Percentiles rank a stretch among this genome's conserved stretches.
Evolutionary conservation across 2,888 invertebrate genomes (phyloP).

Genomic region (Agonopterix heracliana): DNA sequence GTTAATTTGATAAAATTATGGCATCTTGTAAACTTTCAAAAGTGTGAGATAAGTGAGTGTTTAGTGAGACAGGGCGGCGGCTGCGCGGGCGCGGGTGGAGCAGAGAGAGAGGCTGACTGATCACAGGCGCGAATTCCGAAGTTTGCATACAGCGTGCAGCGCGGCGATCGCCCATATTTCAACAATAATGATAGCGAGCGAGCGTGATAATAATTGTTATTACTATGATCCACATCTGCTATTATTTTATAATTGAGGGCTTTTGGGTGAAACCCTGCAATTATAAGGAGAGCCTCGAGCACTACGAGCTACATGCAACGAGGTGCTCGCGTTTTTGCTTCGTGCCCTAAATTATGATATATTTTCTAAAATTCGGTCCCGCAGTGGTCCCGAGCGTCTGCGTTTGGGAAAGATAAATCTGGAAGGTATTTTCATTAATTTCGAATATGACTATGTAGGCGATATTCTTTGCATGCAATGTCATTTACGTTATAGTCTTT

Average conservation of each 20-base stretch:
- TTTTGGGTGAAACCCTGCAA: constrained; percentile 75
- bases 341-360: constrained; percentile 63
- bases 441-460: no score
- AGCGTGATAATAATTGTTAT: constrained; percentile 77
- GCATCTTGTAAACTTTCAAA: no score
- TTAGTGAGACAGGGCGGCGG: neutral
- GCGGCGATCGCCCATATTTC: constrained; percentile 63
- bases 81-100: neutral
- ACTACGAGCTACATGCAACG: constrained; percentile 63
- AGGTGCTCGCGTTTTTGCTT: constrained; percentile 59
- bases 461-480: no score
- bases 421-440: neutral
- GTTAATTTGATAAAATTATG: no score
- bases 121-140: constrained; percentile 41
- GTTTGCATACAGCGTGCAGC: constrained; percentile 56
- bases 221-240: constrained; percentile 75
- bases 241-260: constrained; percentile 76
- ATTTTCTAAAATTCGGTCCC: constrained; percentile 46
- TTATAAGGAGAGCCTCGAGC: constrained; percentile 73
- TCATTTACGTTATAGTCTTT: no score
- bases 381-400: constrained; percentile 12
- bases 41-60: neutral
- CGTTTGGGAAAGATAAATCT: constrained; percentile 8
- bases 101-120: constrained; percentile 8
- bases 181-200: constrained; percentile 66